A percentile compares a stretch with the other conserved stretches of the same genome.
Evolutionary conservation across 2,797 vertebrate species (phyloP).

Genomic region (Acomys russatus): DNA sequence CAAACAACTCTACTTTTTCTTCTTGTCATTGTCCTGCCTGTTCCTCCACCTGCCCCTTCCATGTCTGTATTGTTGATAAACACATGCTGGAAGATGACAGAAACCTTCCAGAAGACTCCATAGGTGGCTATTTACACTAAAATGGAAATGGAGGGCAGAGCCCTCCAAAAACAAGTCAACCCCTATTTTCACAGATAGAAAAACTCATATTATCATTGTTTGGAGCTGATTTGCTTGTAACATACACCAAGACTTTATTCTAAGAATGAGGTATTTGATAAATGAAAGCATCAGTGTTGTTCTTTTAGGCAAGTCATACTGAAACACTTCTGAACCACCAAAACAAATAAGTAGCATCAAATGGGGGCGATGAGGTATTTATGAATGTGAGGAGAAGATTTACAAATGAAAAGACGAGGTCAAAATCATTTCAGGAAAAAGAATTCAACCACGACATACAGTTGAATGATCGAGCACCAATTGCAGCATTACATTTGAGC

Average conservation of each 20-base stretch:
- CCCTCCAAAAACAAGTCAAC: not conserved
- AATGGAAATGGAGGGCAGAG: not conserved
- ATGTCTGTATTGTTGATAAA: not conserved
- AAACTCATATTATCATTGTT: not conserved
- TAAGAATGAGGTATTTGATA: not conserved
- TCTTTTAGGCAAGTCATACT: conserved; percentile 47
- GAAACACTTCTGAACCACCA: conserved; percentile 26
- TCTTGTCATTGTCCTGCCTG: not conserved
- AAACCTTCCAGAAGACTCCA: not conserved
- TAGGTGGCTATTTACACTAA: not conserved
- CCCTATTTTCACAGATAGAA: not conserved
- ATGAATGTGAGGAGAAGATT: not conserved
- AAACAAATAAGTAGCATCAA: not conserved
- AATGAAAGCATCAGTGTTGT: not conserved
- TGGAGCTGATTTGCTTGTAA: not conserved
- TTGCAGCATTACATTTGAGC: not conserved
- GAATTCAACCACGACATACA: not conserved
- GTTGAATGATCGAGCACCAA: not conserved
- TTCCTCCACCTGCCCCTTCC: conserved; percentile 4
- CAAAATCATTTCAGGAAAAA: conserved; percentile 33
- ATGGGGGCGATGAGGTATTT: not conserved
- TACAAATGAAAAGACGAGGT: conserved; percentile 15
- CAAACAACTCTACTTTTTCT: not conserved
- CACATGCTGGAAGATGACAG: not conserved
- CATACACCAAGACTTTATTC: not conserved